phyloP scores from a whole-genome alignment of 2,113 vertebrate genomes.

The Mastomys natalensis region DNA sequence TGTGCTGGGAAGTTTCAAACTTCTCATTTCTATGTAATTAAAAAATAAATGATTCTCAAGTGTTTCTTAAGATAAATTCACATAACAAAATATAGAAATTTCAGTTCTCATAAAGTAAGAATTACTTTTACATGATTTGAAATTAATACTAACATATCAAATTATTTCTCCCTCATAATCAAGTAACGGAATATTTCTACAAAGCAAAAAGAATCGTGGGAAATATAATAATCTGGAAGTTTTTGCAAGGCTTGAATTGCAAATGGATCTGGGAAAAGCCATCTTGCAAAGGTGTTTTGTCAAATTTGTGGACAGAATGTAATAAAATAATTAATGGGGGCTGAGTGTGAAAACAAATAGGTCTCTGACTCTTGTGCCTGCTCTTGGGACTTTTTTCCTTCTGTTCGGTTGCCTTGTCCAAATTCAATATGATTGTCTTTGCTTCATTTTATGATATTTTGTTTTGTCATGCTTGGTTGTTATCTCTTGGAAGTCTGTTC shows the following conservation, averaged over 20 bases:
- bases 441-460: neutral
- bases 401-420: neutral
- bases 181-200: neutral
- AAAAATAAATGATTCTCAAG: neutral
- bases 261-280: neutral
- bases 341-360: neutral
- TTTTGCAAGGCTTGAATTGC: neutral
- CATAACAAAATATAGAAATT: neutral
- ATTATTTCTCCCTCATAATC: neutral
- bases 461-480: neutral
- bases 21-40: neutral
- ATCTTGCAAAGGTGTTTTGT: neutral
- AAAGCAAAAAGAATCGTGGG: neutral
- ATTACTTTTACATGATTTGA: neutral
- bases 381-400: neutral
- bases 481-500: neutral
- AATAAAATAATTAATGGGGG: neutral
- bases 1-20: neutral
- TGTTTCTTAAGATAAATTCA: constrained; percentile 13
- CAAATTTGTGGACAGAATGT: neutral
- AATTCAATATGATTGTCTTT: neutral
- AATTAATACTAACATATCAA: neutral
- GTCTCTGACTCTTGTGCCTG: neutral
- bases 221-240: neutral
- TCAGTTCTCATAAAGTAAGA: neutral